Conservation (phyloP, 2,797 vertebrate genomes). For the Periophthalmus magnuspinnatus region DNA sequence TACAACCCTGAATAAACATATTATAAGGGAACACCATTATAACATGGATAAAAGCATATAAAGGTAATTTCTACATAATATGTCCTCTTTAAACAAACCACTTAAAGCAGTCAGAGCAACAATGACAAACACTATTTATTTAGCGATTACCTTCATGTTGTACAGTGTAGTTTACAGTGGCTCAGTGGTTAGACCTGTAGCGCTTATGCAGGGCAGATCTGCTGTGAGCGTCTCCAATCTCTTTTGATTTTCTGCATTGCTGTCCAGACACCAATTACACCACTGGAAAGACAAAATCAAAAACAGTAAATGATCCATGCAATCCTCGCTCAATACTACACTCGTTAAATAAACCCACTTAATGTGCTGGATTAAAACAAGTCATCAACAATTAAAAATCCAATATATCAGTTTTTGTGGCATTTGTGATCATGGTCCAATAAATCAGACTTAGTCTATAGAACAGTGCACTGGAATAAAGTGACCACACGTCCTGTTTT, state of each 20-base stretch:
- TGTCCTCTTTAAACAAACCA: not conserved
- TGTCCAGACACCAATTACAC: constrained; percentile 25
- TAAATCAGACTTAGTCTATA: no score
- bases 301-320: constrained; percentile 20
- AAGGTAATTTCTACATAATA: no score
- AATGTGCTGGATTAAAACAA: constrained; percentile 24
- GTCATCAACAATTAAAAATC: constrained; percentile 18
- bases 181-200: not conserved
- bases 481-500: no score
- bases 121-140: not conserved
- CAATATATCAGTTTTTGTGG: constrained; percentile 23
- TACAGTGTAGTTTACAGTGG: not conserved
- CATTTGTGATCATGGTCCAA: constrained; percentile 19
- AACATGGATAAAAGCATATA: no score
- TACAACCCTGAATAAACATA: no score
- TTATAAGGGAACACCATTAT: no score
- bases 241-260: not conserved
- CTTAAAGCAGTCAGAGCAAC: not conserved
- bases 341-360: constrained; percentile 25
- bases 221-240: not conserved
- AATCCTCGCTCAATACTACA: constrained; percentile 27
- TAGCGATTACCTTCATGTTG: not conserved
- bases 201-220: not conserved
- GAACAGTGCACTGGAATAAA: no score
- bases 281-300: constrained; percentile 29